These are phyloP conservation scores for Ceratina calcarata DNA, from an alignment of 1,140 invertebrate species.

Conservation along the genomic window DNA sequence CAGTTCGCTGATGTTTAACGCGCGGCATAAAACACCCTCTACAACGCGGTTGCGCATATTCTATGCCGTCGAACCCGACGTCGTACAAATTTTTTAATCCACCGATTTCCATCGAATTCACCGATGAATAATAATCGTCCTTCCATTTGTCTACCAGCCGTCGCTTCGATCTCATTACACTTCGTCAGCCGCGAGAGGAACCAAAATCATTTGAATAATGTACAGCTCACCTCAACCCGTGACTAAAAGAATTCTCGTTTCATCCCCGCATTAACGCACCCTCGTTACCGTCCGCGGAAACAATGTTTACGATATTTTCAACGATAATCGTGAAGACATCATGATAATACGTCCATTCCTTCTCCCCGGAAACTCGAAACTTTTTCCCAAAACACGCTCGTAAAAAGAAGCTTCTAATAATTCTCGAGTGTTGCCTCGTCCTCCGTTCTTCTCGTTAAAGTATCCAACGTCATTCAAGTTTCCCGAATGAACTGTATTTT, in stretches of 20 bases:
- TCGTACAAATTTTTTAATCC: not conserved
- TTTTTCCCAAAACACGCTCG: not conserved
- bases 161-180: not conserved
- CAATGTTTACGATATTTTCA: constrained; percentile 14
- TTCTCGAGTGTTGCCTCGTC: constrained; percentile 12
- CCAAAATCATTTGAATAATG: not conserved
- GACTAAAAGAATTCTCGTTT: not conserved
- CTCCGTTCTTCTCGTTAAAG: not conserved
- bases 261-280: not conserved
- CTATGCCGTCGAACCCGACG: not conserved
- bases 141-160: not conserved
- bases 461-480: too few relatives aligned
- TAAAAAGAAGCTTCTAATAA: constrained; percentile 24
- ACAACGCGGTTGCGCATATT: not conserved
- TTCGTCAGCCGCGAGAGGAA: not conserved
- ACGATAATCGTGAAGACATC: constrained; percentile 4
- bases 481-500: too few relatives aligned
- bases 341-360: constrained; percentile 9
- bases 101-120: not conserved
- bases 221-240: not conserved
- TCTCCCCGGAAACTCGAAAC: too few relatives aligned
- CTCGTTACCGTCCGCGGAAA: not conserved
- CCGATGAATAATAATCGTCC: not conserved
- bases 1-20: constrained; percentile 3
- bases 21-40: constrained; percentile 15